Conservation (phyloP, 2,113 vertebrate species). For the Nyctereutes procyonoides region DNA sequence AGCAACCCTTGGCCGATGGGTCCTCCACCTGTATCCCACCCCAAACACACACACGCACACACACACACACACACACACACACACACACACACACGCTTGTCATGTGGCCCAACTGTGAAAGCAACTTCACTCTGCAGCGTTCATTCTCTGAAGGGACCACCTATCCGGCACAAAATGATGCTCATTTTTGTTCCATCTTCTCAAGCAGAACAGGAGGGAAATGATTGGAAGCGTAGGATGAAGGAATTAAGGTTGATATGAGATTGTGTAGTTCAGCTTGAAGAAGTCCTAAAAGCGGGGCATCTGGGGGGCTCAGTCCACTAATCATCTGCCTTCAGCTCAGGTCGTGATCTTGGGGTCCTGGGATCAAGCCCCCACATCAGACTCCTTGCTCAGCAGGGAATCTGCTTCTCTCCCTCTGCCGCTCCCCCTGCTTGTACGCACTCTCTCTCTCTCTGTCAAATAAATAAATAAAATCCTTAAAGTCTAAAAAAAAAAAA, state of each 20-base stretch:
- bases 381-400: no score
- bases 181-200: neutral
- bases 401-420: no score
- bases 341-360: no score
- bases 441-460: no score
- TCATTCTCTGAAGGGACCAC: neutral
- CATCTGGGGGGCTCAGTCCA: no score
- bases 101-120: neutral
- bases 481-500: no score
- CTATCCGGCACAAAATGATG: neutral
- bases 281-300: no score
- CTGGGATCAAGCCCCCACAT: no score
- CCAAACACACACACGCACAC: neutral
- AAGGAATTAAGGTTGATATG: neutral
- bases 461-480: no score
- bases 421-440: no score
- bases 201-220: neutral
- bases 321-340: no score
- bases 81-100: neutral
- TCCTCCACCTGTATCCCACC: neutral
- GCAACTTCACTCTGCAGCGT: neutral
- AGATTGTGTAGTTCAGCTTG: no score
- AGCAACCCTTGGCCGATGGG: neutral
- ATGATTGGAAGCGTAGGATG: accelerated
- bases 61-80: neutral